Evolutionary conservation across 1,140 invertebrate species (phyloP).

Genomic region (Zeugodacus cucurbitae): DNA sequence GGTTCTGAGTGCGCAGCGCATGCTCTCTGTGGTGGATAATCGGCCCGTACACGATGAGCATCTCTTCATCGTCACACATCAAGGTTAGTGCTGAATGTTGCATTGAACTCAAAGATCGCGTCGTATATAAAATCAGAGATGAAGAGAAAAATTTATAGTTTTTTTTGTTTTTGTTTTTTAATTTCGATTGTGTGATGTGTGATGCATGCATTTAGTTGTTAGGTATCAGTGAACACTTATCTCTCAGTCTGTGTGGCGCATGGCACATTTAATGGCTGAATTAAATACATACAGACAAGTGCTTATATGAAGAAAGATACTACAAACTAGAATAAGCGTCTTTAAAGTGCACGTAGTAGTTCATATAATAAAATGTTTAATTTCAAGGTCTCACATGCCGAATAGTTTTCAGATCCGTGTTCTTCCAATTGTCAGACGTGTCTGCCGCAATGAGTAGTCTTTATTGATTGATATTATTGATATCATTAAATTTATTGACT

Average conservation of each 20-base stretch:
- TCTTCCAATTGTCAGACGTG: no score
- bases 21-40: constrained; percentile 79
- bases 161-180: background rate
- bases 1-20: constrained; percentile 84
- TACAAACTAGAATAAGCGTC: no score
- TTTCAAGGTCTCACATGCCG: no score
- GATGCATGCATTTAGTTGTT: background rate
- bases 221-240: background rate
- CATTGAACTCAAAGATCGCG: background rate
- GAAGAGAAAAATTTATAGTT: no score
- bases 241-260: background rate
- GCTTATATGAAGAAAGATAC: no score
- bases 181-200: no score
- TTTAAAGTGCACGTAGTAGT: no score
- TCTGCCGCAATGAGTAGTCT: no score
- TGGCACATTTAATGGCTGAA: background rate
- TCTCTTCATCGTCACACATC: constrained; percentile 96
- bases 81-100: constrained; percentile 75
- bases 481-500: no score
- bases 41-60: constrained; percentile 94
- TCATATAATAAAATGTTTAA: no score
- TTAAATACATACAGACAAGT: background rate
- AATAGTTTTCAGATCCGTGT: no score
- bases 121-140: background rate
- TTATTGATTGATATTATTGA: no score